Base-by-base conservation (phyloP, 2,888 invertebrate species). In the Andrena marginata region DNA sequence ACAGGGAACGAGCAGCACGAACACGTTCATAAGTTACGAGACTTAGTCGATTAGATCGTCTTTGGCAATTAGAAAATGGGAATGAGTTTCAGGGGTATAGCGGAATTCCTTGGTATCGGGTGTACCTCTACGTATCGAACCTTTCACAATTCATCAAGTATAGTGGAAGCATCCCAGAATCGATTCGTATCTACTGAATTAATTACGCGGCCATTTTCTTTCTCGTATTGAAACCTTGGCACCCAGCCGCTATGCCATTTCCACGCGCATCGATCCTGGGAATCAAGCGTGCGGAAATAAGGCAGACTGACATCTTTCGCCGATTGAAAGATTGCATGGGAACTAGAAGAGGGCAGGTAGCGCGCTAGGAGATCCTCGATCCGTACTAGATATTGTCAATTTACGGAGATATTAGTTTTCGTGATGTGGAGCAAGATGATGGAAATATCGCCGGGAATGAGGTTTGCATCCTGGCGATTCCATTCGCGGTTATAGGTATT, bases 141-240 rank as follows among this genome's bases (percentile, higher is more conserved):
- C 74, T 77, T 88, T 75, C 80, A 60, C 56, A 81, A 69, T 59
- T 87, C 80, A 70, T 75, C 75, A 80, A 78, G 73, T 82, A 76
- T 77, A 81, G 75, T 31, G 75, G 77, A 60, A 73, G 70, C 64
- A 63, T 23, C 23, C 77, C 67, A 63, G 74, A 88, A 90, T 90
- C 90, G 89, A 90, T 89, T 89, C 79, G 85, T 82, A 82, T 80
- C 78, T 74, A 69, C 82, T 89, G 89, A 91, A 90, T 90, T 90
- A 91, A 91, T 90, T 87, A 90, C 85, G 82, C 84, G 78, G 73
- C 81, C 86, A 88, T 91, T 90, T 90, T 89, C 85, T 88, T 85
- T 75, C 75, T 76, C 79, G 82, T 80, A 82, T 89, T 85, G 85
- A 89, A 86, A 83, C 85, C 72, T 63, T 62, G 69, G 65, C 29